Evolutionary conservation across 2,797 vertebrate genomes (phyloP).

Genomic region (Ara ararauna): DNA sequence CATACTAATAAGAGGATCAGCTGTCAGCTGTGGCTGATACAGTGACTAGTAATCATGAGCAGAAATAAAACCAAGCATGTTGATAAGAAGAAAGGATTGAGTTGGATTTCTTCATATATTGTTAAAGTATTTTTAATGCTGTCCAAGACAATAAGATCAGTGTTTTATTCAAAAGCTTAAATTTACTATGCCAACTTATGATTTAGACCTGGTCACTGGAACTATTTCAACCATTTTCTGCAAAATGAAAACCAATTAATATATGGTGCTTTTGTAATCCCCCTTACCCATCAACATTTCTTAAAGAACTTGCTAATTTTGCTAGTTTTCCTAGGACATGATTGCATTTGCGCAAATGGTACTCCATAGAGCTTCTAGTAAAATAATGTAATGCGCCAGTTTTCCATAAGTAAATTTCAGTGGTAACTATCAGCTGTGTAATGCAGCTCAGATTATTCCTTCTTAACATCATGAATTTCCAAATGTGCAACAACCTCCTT

Average conservation of each 20-base stretch:
- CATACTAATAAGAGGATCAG: background rate
- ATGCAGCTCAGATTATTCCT: background rate
- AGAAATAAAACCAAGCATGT: background rate
- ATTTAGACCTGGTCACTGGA: background rate
- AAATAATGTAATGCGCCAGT: background rate
- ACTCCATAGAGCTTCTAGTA: background rate
- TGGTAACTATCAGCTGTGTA: background rate
- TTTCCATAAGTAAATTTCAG: background rate
- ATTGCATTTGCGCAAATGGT: background rate
- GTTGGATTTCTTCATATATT: background rate
- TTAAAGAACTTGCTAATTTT: background rate
- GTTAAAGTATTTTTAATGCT: background rate
- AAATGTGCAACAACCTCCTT: background rate
- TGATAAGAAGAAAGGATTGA: background rate
- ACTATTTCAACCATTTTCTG: background rate
- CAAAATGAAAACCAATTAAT: background rate
- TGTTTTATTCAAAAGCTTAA: background rate
- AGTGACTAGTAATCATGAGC: background rate
- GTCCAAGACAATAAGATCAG: background rate
- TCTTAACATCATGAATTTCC: background rate
- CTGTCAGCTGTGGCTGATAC: background rate
- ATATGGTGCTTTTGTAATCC: background rate
- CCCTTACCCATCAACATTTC: background rate
- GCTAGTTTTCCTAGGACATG: background rate
- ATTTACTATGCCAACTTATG: background rate